Evolutionary conservation across 2,113 vertebrate species (phyloP).

Genomic region (Oncorhynchus gorbuscha): DNA sequence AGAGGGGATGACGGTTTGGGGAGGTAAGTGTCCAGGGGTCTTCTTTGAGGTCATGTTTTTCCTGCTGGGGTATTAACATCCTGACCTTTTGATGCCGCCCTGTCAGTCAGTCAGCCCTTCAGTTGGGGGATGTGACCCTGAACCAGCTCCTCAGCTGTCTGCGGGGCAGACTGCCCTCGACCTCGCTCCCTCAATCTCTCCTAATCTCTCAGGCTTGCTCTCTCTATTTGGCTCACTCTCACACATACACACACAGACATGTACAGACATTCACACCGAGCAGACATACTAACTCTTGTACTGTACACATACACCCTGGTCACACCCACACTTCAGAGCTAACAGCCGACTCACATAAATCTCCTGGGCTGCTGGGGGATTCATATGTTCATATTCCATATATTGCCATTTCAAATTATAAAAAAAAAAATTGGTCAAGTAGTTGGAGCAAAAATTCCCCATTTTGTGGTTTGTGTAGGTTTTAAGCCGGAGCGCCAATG

Average conservation of each 20-base stretch:
- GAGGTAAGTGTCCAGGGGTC: constrained; percentile 12
- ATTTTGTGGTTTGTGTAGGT: background rate
- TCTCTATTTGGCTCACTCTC: background rate
- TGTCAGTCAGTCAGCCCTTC: constrained; percentile 32
- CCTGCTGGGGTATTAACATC: constrained; percentile 47
- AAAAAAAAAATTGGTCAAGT: constrained; percentile 15
- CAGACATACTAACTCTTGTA: no score
- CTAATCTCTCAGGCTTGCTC: no score
- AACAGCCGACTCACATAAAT: constrained; percentile 17
- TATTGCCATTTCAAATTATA: background rate
- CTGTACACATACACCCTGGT: no score
- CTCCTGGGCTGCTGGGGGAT: background rate
- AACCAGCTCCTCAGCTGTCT: constrained; percentile 42
- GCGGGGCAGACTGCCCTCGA: background rate
- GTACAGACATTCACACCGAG: no score
- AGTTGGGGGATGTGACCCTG: constrained; percentile 46
- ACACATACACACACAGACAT: no score
- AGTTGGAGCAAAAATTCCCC: background rate
- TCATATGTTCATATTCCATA: background rate
- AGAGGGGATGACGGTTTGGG: constrained; percentile 14
- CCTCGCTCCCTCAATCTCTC: background rate
- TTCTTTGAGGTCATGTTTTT: constrained; percentile 47
- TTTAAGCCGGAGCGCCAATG: background rate
- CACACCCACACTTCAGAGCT: no score
- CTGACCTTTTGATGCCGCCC: constrained; percentile 62